A percentile compares a stretch with the other conserved stretches of the same genome.
Conservation (phyloP, 1,140 invertebrate species). For the Diachasmimorpha longicaudata region DNA sequence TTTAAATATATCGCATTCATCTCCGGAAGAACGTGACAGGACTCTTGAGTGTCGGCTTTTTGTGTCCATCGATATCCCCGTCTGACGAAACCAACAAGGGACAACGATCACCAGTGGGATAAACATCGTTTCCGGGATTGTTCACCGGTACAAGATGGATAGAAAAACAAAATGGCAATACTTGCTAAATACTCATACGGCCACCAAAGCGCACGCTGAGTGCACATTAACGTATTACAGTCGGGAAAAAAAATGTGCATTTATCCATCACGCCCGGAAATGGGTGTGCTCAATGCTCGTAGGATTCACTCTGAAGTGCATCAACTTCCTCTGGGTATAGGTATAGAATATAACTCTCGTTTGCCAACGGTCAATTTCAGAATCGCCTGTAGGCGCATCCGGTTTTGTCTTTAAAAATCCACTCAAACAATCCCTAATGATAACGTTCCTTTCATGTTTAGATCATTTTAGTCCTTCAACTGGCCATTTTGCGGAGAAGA, state of each 20-base stretch:
- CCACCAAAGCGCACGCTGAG: background rate
- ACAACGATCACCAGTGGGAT: background rate
- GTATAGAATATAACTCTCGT: background rate
- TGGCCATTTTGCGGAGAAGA: background rate
- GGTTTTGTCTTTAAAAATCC: background rate
- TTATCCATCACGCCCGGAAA: slow-evolving; percentile 18
- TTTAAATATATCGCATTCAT: background rate
- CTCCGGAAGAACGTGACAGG: slow-evolving; percentile 12
- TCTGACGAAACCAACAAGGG: background rate
- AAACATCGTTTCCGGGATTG: background rate
- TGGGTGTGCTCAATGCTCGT: slow-evolving; percentile 18
- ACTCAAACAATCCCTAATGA: background rate
- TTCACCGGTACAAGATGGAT: background rate
- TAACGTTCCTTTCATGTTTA: background rate
- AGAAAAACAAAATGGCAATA: background rate
- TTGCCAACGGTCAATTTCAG: slow-evolving; percentile 10
- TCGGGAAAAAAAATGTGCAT: background rate
- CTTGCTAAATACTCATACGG: background rate
- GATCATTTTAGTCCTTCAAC: background rate
- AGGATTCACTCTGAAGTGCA: slow-evolving; percentile 11
- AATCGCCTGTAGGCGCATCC: background rate
- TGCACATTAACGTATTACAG: slow-evolving; percentile 9
- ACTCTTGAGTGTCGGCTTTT: background rate
- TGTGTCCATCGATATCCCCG: background rate
- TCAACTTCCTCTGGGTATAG: slow-evolving; percentile 15